Percentiles rank a stretch among this genome's conserved stretches.
These are phyloP conservation scores for Odontophorus gujanensis DNA, from an alignment of 2,113 vertebrate species.

Conservation along the genomic window DNA sequence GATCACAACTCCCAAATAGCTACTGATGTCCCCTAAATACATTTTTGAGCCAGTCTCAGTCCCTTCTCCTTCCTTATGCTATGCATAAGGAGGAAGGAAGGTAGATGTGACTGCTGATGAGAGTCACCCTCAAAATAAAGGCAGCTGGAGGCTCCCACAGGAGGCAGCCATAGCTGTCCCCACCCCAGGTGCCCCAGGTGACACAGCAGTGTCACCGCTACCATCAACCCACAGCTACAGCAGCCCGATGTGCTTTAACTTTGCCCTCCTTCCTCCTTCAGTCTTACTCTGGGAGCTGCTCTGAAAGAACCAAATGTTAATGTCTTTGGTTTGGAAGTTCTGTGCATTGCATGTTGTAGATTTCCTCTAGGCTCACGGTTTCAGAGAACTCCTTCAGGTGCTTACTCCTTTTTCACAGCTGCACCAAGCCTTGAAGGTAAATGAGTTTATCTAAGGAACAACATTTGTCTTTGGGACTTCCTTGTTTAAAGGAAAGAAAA, in stretches of 20 bases:
- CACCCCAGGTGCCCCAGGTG: background rate
- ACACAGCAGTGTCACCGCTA: background rate
- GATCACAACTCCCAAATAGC: background rate
- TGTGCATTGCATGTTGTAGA: background rate
- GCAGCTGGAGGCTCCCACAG: background rate
- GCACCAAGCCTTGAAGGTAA: background rate
- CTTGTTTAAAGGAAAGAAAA: background rate
- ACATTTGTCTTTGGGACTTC: background rate
- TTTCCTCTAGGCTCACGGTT: background rate
- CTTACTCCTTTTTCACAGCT: background rate
- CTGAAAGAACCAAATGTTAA: background rate
- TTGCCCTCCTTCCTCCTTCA: background rate
- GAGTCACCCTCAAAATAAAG: background rate
- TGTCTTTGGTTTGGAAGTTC: background rate
- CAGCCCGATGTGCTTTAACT: background rate
- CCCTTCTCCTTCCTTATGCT: background rate
- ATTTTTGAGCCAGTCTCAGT: background rate
- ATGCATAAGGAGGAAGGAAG: background rate
- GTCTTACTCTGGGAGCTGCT: background rate
- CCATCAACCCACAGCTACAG: background rate
- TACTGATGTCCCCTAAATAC: background rate
- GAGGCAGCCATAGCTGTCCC: background rate
- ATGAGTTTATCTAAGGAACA: background rate
- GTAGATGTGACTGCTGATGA: background rate
- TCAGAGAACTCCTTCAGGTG: background rate